A percentile compares a stretch with the other conserved stretches of the same genome.
Conservation (phyloP, 2,113 vertebrate genomes). For the Gymnarchus niloticus region DNA sequence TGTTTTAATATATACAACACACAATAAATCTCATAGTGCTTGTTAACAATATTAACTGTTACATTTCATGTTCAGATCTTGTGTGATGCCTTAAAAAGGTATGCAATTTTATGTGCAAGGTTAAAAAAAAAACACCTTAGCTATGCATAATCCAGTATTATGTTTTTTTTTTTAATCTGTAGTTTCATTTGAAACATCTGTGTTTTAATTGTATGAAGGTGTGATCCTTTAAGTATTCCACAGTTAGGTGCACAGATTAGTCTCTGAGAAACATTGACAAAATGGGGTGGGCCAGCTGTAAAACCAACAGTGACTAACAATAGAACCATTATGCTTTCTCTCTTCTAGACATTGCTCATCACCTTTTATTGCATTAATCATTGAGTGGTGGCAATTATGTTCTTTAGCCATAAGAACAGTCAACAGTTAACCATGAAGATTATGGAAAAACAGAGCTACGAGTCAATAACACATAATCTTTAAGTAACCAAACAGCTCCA, state of each 20-base stretch:
- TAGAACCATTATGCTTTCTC: neutral
- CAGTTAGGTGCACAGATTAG: neutral
- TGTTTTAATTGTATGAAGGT: neutral
- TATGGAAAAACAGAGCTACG: neutral
- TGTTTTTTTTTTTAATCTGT: neutral
- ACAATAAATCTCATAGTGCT: conserved; percentile 15
- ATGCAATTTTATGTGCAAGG: neutral
- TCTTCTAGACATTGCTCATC: neutral
- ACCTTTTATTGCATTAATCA: conserved; percentile 9
- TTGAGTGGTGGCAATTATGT: neutral
- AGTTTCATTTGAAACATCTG: neutral
- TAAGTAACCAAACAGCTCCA: conserved; percentile 11
- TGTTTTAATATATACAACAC: conserved; percentile 30
- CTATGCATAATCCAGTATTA: neutral
- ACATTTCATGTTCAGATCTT: neutral
- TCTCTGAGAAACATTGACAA: neutral
- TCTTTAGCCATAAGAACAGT: neutral
- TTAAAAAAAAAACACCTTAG: neutral
- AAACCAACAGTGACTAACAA: neutral
- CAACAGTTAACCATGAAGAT: neutral
- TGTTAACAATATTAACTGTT: conserved; percentile 22
- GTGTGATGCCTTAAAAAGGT: neutral
- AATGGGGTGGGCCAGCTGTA: neutral
- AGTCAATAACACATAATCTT: neutral
- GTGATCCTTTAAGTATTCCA: conserved; percentile 4